These are phyloP conservation scores for Pristionchus arcanus DNA, from an alignment of 2,888 invertebrate genomes.

Conservation along the genomic window DNA sequence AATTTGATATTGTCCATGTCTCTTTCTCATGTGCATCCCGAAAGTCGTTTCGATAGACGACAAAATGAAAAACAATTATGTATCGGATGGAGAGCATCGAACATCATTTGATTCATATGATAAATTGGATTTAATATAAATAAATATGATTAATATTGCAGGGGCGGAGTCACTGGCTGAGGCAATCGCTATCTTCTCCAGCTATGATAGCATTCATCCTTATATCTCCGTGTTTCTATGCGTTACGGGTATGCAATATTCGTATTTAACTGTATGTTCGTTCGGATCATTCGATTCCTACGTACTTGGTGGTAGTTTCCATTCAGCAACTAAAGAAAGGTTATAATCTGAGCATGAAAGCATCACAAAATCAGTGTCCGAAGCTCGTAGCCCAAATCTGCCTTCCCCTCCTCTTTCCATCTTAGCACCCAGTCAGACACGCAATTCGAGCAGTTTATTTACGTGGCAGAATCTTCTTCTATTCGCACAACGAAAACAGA, in stretches of 20 bases:
- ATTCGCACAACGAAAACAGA: conserved; percentile 27
- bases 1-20: background rate
- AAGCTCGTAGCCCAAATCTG: background rate
- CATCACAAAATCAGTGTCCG: background rate
- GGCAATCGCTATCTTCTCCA: background rate
- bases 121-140: background rate
- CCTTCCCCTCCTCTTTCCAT: background rate
- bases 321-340: too few species aligned
- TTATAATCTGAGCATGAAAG: too few species aligned
- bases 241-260: conserved; percentile 8
- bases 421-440: background rate
- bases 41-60: background rate
- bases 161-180: conserved; percentile 40
- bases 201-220: conserved; percentile 17
- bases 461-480: background rate
- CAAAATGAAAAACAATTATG: background rate
- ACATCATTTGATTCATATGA: background rate
- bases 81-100: background rate
- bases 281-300: too few species aligned
- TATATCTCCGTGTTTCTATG: conserved; percentile 47
- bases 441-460: conserved; percentile 42
- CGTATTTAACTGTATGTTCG: background rate
- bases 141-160: background rate
- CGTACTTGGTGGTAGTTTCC: too few species aligned
- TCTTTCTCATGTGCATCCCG: background rate